These are phyloP conservation scores for Drosophila lini DNA, from an alignment of 1,140 invertebrate genomes.

Conservation along the genomic window DNA sequence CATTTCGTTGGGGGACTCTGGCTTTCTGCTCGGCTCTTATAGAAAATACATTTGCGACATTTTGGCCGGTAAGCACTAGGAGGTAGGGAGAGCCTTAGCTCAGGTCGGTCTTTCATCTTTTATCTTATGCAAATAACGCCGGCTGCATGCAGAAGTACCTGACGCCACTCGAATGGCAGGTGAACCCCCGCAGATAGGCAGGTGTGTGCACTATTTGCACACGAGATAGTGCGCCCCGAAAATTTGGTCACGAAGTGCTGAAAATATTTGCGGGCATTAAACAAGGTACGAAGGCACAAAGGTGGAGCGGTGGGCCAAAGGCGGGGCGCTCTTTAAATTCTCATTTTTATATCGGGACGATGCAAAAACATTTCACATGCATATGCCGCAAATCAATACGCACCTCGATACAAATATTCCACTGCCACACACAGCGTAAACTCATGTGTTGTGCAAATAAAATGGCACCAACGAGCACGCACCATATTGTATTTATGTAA, in stretches of 20 bases:
- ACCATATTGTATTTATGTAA: conserved; percentile 84
- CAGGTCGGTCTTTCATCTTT: conserved; percentile 57
- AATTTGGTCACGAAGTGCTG: conserved; percentile 75
- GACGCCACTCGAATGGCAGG: conserved; percentile 47
- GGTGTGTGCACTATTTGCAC: conserved; percentile 66
- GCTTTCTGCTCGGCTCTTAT: conserved; percentile 71
- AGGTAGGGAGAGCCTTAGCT: conserved; percentile 26
- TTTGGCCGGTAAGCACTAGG: conserved; percentile 53
- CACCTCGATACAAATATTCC: conserved; percentile 71
- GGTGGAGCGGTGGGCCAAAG: conserved; percentile 24
- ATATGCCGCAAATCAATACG: conserved; percentile 73
- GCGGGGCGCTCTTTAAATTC: conserved; percentile 54
- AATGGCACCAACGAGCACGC: conserved; percentile 79
- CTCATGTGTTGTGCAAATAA: conserved; percentile 73
- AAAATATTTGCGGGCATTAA: conserved; percentile 67
- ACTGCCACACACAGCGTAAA: conserved; percentile 13
- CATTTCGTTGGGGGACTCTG: conserved; percentile 18
- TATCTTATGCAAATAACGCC: conserved; percentile 80
- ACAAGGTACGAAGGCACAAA: conserved; percentile 40
- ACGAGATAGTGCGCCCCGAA: conserved; percentile 64
- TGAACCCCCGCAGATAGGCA: conserved; percentile 40
- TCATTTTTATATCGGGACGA: conserved; percentile 44
- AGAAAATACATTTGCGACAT: conserved; percentile 73
- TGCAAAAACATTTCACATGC: conserved; percentile 34
- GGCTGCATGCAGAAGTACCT: conserved; percentile 63